Evolutionary conservation across 2,888 invertebrate species (phyloP).

Genomic region (Cataglyphis rosenhaueri): DNA sequence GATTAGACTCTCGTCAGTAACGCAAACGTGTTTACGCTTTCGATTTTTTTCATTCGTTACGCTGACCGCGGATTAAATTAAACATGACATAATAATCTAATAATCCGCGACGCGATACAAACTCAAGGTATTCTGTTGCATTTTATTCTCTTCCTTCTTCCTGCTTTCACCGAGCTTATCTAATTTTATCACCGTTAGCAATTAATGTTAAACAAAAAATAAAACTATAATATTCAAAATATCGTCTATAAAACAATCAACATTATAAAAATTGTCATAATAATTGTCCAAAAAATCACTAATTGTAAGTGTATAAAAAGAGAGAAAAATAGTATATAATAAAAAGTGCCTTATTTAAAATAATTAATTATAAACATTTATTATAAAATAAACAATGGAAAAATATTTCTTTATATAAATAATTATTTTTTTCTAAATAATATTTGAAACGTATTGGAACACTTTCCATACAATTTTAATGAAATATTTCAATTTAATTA

Average conservation of each 20-base stretch:
- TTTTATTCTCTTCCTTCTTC: conserved; percentile 25
- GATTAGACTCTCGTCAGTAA: not conserved
- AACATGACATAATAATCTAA: conserved; percentile 39
- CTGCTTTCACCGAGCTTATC: conserved; percentile 37
- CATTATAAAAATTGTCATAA: not conserved
- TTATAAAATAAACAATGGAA: not conserved
- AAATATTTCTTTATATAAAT: not conserved
- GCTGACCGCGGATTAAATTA: conserved; percentile 16
- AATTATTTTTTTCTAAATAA: not conserved
- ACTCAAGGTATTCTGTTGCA: conserved; percentile 10
- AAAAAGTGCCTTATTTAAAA: not conserved
- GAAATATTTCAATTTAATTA: not conserved
- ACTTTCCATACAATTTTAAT: not conserved
- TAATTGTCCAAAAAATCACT: not conserved
- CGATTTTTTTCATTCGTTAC: conserved; percentile 20
- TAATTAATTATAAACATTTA: not conserved
- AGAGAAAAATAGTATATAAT: not conserved
- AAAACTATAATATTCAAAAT: not conserved
- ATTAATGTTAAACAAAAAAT: conserved; percentile 3
- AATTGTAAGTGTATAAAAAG: not conserved
- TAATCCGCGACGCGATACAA: conserved; percentile 26
- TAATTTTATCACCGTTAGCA: conserved; percentile 31
- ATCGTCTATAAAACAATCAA: not conserved
- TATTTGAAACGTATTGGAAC: not conserved
- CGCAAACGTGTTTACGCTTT: not conserved